Base-by-base conservation (phyloP, 2,113 vertebrate species). In the Todiramphus saurophagus region DNA sequence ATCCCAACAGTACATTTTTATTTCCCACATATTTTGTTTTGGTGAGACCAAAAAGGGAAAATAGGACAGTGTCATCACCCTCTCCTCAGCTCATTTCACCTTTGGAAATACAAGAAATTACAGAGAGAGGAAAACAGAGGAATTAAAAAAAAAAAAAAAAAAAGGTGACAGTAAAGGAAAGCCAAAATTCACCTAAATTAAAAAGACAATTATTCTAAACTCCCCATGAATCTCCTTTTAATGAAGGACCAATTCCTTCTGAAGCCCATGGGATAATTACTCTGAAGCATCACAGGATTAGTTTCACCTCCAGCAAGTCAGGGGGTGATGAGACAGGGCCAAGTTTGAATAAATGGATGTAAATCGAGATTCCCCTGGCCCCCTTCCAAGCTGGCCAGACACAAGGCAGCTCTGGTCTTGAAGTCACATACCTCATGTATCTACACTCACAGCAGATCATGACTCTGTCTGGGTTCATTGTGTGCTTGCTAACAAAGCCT, bases 331-430 rank as follows among this genome's bases (percentile, higher is more conserved):
- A 85, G 64, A 66, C 73, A 39, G 11, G 21, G 76, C 84, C 83
- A 93, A 92, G 92, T 66, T 69, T 68, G 56, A 70, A 60, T 50
- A 74, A 94, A 78, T 66, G 76, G 72, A 55, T 70, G 92, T 86
- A 94, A 95, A 92, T 66, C 5, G 28, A 95, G 92, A 86, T 73
- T 16, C 62, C 37, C 31, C n/a, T 93, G 95, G 93, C 51, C 46
- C 18, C 5, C 27, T 85, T 88, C 90, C 90, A 90, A 94, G 66
- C 80, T 94, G 90, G 83, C 95, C 87, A 91, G 95, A 93, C 90
- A 83, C 44, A 39, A 89, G 81, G 60, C 67, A 89, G 92, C 72
- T 83, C 89, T 77, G 31, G 31, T 85, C 81, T 35, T 75, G 89
- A 77, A 92, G 85, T 69, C 94, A 60, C 89, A 95, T 69, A 83